These are phyloP conservation scores for Platycnemis pennipes DNA, from an alignment of 2,888 invertebrate genomes.

Conservation along the genomic window DNA sequence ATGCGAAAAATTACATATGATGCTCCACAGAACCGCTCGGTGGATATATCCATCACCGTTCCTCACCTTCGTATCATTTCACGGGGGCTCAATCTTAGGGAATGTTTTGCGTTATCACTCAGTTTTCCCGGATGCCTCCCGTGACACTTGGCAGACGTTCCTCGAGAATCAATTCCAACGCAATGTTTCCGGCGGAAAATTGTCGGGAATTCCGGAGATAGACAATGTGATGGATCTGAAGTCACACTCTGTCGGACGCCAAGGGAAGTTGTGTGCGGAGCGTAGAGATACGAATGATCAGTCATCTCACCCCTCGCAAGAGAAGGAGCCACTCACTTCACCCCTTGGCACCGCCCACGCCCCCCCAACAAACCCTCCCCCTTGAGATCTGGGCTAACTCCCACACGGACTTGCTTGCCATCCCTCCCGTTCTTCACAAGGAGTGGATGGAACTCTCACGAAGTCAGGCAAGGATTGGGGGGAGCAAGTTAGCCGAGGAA, in stretches of 20 bases:
- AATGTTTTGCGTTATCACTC: constrained; percentile 36
- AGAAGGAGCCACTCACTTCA: not conserved
- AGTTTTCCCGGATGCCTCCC: not conserved
- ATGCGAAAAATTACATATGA: too few relatives aligned
- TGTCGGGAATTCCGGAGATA: constrained; percentile 38
- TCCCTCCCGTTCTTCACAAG: too few relatives aligned
- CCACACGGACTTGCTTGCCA: not conserved
- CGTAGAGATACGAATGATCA: constrained; percentile 20
- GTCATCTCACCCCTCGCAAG: not conserved
- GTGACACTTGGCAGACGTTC: constrained; percentile 39
- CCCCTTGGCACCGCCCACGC: too few relatives aligned
- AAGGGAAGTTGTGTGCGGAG: not conserved
- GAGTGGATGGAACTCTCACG: too few relatives aligned
- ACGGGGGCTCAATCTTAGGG: not conserved
- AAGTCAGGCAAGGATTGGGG: too few relatives aligned
- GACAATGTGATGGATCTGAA: constrained; percentile 46
- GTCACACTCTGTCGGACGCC: not conserved
- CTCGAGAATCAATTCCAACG: constrained; percentile 24
- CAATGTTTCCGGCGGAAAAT: constrained; percentile 3
- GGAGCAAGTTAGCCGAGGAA: too few relatives aligned
- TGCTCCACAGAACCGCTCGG: too few relatives aligned
- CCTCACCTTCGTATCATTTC: not conserved
- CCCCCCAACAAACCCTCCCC: not conserved
- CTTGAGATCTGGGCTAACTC: not conserved
- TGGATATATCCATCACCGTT: not conserved